Percentiles rank a stretch among this genome's conserved stretches.
phyloP scores from a whole-genome alignment of 2,797 vertebrate species.

The Myotis planiceps region DNA sequence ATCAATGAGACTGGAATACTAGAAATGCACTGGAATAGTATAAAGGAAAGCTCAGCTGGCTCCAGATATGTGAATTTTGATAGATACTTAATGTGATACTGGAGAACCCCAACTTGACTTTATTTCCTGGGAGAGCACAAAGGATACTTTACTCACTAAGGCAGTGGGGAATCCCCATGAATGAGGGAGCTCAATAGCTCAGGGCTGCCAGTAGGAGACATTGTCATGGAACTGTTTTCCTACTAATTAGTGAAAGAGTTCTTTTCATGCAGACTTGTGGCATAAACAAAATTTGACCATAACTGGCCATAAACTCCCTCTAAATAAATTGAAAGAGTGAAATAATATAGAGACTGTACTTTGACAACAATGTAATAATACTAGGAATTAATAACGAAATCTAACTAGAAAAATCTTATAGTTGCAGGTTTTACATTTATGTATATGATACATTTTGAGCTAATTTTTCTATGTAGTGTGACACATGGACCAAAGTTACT shows the following conservation, averaged over 20 bases:
- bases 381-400: background rate
- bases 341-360: background rate
- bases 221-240: background rate
- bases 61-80: background rate
- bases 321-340: background rate
- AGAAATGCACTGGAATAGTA: background rate
- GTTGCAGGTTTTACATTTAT: background rate
- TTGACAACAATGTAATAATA: background rate
- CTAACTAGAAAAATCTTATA: background rate
- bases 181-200: background rate
- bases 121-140: background rate
- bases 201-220: background rate
- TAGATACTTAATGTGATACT: background rate
- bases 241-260: background rate
- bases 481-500: background rate
- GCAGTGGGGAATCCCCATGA: background rate
- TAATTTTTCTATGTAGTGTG: background rate
- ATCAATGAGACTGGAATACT: background rate
- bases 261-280: background rate
- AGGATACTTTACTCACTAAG: background rate
- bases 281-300: background rate
- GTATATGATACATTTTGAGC: background rate
- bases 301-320: background rate
- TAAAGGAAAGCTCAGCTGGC: background rate
- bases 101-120: background rate